Base-by-base conservation (phyloP, 2,888 invertebrate genomes). In the Drosophila fungiperda region DNA sequence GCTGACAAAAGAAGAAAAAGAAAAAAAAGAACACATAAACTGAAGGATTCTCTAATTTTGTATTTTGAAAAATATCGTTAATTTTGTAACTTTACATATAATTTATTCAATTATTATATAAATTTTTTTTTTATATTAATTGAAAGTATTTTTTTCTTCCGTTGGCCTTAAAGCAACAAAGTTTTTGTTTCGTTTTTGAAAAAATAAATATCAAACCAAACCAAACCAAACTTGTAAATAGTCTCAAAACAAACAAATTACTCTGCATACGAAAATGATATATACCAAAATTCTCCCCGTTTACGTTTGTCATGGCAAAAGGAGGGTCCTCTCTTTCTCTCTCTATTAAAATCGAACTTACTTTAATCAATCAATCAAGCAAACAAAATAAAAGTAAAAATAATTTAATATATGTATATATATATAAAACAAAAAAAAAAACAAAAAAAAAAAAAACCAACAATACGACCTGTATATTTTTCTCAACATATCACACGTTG, bases 321-420 rank as follows among this genome's bases (percentile, higher is more conserved):
- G 23, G 45, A 90, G 90, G 90, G 90, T 90, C 90, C 90, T 90
- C 90, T 90, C 90, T 87, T 80, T 77, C 80, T 73, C 87, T 87
- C 88, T 88, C 53, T 67, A 33, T 70, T 57, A 72, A 71, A 78
- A 75, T 87, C 69, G 76, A 73, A 80, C 63, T 82, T 72, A 74
- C 73, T 71, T 69, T 73, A 76, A 73, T 61, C 68, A 64, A 57
- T 9, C 45, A 45, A 36, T 17, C 20, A 53, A 53, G 8, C 23
- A 54, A 54, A 54, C 20, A 15, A 33, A 73, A 76, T 67, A 49
- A 68, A 80, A 20, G n/a, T 35, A 26, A 48, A 42, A 48, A 49
- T 53, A 45, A 35, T 36, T 32, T 15, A 40, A 49, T 52, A 57
- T 66, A 80, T 72, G 73, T 78, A 64, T 69, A 84, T 83, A 75